Percentiles rank a stretch among this genome's conserved stretches.
These are phyloP conservation scores for Oscheius sp. DNA, from an alignment of 1,140 invertebrate species.

Conservation along the genomic window DNA sequence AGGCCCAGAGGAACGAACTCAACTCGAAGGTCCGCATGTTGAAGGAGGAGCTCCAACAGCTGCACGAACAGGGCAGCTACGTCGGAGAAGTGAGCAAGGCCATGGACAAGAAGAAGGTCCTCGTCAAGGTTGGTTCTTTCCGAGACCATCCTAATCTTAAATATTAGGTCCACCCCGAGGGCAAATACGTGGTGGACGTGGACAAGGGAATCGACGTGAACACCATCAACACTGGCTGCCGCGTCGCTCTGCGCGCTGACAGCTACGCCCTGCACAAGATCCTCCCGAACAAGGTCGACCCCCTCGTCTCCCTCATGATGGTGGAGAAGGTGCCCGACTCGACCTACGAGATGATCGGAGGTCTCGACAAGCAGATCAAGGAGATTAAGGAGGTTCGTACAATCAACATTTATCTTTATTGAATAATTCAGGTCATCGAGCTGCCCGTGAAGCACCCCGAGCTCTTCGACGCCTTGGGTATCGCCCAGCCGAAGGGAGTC, in stretches of 20 bases:
- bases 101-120: constrained; percentile 99
- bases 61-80: constrained; percentile 99
- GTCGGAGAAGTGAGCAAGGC: constrained; percentile 99
- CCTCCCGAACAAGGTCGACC: constrained; percentile 96
- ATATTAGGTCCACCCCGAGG: constrained; percentile 87
- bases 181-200: constrained; percentile 98
- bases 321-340: constrained; percentile 99
- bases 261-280: constrained; percentile 99
- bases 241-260: constrained; percentile 95
- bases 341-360: constrained; percentile 99
- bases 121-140: constrained; percentile 76
- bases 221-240: constrained; percentile 92
- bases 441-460: constrained; percentile 99
- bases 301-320: constrained; percentile 99
- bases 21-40: constrained; percentile 98
- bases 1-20: constrained; percentile 97
- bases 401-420: neutral
- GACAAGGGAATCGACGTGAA: constrained; percentile 99
- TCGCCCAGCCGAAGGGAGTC: constrained; percentile 98
- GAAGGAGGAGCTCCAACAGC: constrained; percentile 89
- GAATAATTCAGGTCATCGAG: constrained; percentile 76
- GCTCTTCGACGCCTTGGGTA: constrained; percentile 96
- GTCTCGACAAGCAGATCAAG: constrained; percentile 98
- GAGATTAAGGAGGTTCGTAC: constrained; percentile 91
- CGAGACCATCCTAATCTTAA: neutral